These are phyloP conservation scores for Pristis pectinata DNA, from an alignment of 2,797 vertebrate species.

Conservation along the genomic window DNA sequence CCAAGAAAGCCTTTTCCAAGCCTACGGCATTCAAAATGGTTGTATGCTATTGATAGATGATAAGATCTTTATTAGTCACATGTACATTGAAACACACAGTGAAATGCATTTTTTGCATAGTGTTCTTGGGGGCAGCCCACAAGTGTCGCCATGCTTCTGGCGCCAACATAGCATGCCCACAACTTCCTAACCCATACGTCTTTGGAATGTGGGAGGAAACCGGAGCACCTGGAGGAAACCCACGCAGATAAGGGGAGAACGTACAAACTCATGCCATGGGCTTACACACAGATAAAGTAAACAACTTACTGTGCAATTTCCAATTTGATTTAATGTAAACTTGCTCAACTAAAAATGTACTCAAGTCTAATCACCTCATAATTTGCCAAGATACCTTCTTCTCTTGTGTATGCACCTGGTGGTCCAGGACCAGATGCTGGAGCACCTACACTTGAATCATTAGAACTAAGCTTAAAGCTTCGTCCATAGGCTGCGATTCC, in stretches of 20 bases:
- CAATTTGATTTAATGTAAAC: background rate
- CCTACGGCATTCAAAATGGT: background rate
- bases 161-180: too few relatives aligned
- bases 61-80: too few relatives aligned
- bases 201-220: too few relatives aligned
- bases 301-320: background rate
- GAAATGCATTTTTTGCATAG: too few relatives aligned
- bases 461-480: background rate
- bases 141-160: too few relatives aligned
- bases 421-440: conserved; percentile 24
- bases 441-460: background rate
- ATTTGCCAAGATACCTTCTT: background rate
- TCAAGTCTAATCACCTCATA: background rate
- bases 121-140: too few relatives aligned
- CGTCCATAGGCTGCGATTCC: conserved; percentile 13
- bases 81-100: too few relatives aligned
- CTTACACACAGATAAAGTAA: background rate
- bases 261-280: too few relatives aligned
- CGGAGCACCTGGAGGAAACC: too few relatives aligned
- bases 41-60: too few relatives aligned
- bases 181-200: too few relatives aligned
- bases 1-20: background rate
- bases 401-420: background rate
- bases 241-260: too few relatives aligned
- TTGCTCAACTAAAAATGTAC: background rate